Base-by-base conservation (phyloP, 2,888 invertebrate genomes). In the Cataglyphis altisquamis region DNA sequence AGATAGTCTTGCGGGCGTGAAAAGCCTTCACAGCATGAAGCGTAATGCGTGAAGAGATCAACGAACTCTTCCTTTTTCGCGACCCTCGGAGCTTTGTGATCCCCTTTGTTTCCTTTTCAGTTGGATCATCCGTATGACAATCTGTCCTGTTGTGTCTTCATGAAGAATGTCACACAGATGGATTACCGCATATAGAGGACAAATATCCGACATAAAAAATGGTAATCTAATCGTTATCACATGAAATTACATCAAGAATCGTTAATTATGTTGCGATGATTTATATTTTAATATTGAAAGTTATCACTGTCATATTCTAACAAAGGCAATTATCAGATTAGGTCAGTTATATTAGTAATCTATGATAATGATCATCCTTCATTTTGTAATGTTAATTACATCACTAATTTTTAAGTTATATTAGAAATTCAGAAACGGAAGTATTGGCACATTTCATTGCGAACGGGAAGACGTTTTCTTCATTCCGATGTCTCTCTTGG, bases 291-390 rank as follows among this genome's bases (percentile, higher is more conserved):
- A 52, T 55, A 57, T 5, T 41, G 15, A 5, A 55, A 57, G 10
- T 55, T 66, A 39, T 77, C 25, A 52, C n/a, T 77, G 66, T 39
- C 15, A 21, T n/a, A 77, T 68, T 55, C 5, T 32, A 55, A 67
- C 0, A 12, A 57, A 39, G 29, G 67, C 29, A 55, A n/a, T 77
- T 55, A 68, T 77, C 25, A 29, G 39, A 64, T 32, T 36, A 10
- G 15, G 48, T 29, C 41, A 39, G 2, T 32, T 8, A 29, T 32
- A 29, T 62, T 9, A 25, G 0, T 72, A 32, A 9, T 55, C 21
- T 36, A 10, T 29, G 3, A 60, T n/a, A 45, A 21, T 32, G 4
- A 63, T 36, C 9, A 8, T 48, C 18, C 8, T 9, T 67, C 8
- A 45, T 29, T 63, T 45, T 62, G 3, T 18, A 72, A 6, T 21